Evolutionary conservation across 2,888 invertebrate species (phyloP).

Genomic region (Pammene fasciana): DNA sequence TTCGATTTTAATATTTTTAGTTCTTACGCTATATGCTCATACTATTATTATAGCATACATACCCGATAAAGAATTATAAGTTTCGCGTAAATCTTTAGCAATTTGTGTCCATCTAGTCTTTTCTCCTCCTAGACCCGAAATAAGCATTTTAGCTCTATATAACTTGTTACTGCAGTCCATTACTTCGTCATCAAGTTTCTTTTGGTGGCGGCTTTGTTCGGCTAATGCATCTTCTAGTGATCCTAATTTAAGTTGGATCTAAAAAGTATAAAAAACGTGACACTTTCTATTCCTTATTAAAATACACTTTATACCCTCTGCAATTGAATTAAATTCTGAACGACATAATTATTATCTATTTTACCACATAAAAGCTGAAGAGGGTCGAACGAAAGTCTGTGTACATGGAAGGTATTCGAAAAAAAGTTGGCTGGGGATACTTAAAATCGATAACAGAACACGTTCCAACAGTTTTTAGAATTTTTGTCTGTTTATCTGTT

Average conservation of each 20-base stretch:
- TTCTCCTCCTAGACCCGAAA: slow-evolving; percentile 95
- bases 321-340: no score
- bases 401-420: no score
- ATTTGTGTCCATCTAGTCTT: slow-evolving; percentile 93
- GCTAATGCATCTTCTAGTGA: slow-evolving; percentile 89
- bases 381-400: no score
- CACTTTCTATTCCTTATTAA: not conserved
- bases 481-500: no score
- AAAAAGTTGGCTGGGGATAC: no score
- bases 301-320: no score
- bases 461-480: no score
- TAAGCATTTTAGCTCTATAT: slow-evolving; percentile 95
- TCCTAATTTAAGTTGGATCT: slow-evolving; percentile 86
- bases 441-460: no score
- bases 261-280: slow-evolving; percentile 6
- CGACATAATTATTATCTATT: no score
- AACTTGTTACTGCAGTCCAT: slow-evolving; percentile 94
- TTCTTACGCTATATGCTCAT: no score
- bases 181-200: slow-evolving; percentile 92
- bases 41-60: slow-evolving; percentile 4
- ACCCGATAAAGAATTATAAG: slow-evolving; percentile 89
- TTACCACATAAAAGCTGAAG: no score
- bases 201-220: slow-evolving; percentile 85
- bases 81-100: slow-evolving; percentile 87
- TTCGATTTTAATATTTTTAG: not conserved